phyloP scores from a whole-genome alignment of 2,797 vertebrate genomes.

The Oreortyx pictus region DNA sequence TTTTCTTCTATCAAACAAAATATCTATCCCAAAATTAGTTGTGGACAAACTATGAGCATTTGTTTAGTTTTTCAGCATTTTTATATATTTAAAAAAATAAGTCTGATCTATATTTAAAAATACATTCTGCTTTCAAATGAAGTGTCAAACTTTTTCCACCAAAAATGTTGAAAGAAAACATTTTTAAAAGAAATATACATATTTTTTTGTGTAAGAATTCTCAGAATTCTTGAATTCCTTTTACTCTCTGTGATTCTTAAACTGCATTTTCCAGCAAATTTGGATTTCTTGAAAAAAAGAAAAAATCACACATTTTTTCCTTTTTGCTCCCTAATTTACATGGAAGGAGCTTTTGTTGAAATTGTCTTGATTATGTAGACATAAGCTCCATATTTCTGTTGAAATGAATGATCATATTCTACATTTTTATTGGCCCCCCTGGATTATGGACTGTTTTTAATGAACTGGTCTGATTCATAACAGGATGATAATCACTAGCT shows the following conservation, averaged over 20 bases:
- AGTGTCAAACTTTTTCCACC: not conserved
- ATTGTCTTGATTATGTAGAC: not conserved
- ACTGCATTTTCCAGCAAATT: not conserved
- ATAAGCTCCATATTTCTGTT: conserved; percentile 12
- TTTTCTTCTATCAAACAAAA: not conserved
- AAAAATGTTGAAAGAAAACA: not conserved
- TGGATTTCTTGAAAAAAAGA: not conserved
- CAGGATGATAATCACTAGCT: conserved; percentile 20
- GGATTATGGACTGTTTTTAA: conserved; percentile 1
- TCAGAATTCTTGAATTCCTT: not conserved
- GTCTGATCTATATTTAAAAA: not conserved
- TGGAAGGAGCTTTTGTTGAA: not conserved
- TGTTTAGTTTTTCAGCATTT: not conserved
- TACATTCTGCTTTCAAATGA: not conserved
- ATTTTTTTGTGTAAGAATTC: not conserved
- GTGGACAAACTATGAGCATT: not conserved
- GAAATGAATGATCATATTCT: not conserved
- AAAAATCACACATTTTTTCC: not conserved
- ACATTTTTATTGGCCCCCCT: not conserved
- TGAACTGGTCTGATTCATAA: conserved; percentile 33
- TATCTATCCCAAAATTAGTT: not conserved
- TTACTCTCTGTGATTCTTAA: not conserved
- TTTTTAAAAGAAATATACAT: fast-evolving
- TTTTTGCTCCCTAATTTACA: not conserved
- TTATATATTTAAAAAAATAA: not conserved